Conservation (phyloP, 2,113 vertebrate genomes). For the Chionis minor region DNA sequence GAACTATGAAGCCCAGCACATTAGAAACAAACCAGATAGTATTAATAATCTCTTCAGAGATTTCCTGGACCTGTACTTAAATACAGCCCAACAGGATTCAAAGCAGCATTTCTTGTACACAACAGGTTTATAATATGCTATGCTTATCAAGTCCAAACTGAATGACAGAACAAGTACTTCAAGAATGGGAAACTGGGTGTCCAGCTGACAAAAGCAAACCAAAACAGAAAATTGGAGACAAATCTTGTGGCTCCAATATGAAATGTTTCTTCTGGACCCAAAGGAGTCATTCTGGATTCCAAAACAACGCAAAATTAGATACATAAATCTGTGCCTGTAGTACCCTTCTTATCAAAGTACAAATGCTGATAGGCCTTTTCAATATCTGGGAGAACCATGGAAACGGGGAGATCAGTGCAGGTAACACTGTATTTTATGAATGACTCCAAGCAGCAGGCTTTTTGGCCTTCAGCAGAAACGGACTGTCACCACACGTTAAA, state of each 20-base stretch:
- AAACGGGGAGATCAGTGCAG: neutral
- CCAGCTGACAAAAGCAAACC: neutral
- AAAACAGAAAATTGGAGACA: neutral
- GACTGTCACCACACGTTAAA: neutral
- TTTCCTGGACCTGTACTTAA: neutral
- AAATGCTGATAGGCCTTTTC: neutral
- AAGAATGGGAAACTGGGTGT: neutral
- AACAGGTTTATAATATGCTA: neutral
- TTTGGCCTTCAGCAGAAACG: neutral
- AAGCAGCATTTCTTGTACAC: neutral
- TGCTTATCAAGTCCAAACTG: neutral
- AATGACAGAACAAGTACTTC: neutral
- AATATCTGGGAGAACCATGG: neutral
- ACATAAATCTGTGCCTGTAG: neutral
- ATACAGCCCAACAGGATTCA: neutral
- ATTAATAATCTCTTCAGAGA: neutral
- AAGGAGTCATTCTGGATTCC: neutral
- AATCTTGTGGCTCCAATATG: neutral
- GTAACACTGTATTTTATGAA: neutral
- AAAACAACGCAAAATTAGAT: neutral
- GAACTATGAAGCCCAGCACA: neutral
- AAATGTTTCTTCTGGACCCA: neutral
- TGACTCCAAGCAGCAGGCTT: neutral
- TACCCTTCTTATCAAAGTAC: neutral
- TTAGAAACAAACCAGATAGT: neutral